phyloP scores from a whole-genome alignment of 2,113 vertebrate species.

The Spea multiplicata region DNA sequence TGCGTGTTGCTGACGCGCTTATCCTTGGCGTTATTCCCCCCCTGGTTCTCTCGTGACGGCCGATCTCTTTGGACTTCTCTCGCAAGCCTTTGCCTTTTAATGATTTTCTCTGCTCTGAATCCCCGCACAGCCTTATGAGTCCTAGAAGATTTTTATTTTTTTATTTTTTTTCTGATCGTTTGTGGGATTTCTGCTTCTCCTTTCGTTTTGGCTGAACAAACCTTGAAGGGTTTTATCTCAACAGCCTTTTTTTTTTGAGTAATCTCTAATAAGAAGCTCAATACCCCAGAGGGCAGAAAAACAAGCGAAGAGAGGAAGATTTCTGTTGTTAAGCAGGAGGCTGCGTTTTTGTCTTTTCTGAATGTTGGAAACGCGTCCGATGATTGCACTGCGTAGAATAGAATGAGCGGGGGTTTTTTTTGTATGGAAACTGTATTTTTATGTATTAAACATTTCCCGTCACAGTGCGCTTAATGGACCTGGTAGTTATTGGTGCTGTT shows the following conservation, averaged over 20 bases:
- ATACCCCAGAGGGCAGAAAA: slow-evolving; percentile 3
- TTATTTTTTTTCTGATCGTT: neutral
- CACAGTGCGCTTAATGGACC: no score
- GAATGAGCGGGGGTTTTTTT: no score
- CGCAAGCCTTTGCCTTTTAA: neutral
- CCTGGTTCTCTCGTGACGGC: neutral
- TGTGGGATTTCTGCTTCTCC: slow-evolving; percentile 6
- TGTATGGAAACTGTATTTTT: no score
- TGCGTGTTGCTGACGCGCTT: neutral
- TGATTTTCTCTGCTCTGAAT: neutral
- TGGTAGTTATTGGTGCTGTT: no score
- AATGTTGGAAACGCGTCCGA: neutral
- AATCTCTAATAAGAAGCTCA: neutral
- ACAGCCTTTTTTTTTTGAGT: neutral
- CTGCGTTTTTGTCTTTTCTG: slow-evolving; percentile 18
- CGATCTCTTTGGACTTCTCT: neutral
- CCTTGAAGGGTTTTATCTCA: slow-evolving; percentile 12
- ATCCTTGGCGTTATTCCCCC: neutral
- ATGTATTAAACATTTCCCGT: no score
- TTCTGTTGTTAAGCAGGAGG: neutral
- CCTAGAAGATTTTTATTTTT: slow-evolving; percentile 1
- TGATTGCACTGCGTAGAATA: no score
- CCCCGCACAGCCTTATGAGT: neutral
- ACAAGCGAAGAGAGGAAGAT: neutral
- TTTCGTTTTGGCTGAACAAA: neutral